These are phyloP conservation scores for Malaclemys terrapin DNA, from an alignment of 2,113 vertebrate genomes.

Conservation along the genomic window DNA sequence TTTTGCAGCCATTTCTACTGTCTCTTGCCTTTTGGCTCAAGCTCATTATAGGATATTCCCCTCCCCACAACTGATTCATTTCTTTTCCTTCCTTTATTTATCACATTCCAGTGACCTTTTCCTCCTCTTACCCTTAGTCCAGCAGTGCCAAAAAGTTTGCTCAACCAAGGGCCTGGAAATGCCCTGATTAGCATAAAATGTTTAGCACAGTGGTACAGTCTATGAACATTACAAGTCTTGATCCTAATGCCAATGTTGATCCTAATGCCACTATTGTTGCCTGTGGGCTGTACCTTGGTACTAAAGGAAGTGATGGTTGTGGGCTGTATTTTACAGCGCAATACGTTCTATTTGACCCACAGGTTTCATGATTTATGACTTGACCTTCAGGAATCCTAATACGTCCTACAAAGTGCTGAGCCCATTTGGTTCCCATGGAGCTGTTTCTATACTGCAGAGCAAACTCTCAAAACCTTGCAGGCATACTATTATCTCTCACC, in stretches of 20 bases:
- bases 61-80: neutral
- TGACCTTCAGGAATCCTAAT: neutral
- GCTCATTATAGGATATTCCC: neutral
- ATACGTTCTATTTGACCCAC: neutral
- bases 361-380: neutral
- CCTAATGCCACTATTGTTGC: accelerated
- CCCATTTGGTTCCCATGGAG: neutral
- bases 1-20: neutral
- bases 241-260: accelerated
- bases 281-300: neutral
- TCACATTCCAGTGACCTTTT: accelerated
- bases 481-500: neutral
- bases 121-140: neutral
- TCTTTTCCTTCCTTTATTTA: neutral
- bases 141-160: neutral
- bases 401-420: neutral
- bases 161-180: neutral
- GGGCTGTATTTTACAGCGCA: neutral
- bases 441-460: neutral
- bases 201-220: neutral
- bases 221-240: neutral
- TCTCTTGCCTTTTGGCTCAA: neutral
- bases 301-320: neutral
- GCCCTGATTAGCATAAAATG: neutral
- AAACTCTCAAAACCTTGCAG: neutral